Percentiles rank a stretch among this genome's conserved stretches.
phyloP scores from a whole-genome alignment of 2,797 vertebrate species.

The Prionace glauca region DNA sequence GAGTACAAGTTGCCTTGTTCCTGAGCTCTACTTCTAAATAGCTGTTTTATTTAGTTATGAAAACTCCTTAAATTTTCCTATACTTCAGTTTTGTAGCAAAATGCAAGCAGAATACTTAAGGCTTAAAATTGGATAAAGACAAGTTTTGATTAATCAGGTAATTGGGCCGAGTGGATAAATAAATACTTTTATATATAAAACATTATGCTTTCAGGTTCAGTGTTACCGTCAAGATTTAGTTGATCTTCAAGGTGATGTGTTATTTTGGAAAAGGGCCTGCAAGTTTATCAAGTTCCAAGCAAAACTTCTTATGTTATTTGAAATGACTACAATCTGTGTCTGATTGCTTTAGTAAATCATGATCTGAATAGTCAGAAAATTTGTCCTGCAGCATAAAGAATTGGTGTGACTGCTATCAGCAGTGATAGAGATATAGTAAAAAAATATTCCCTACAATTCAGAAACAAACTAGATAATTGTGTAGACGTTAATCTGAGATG shows the following conservation, averaged over 20 bases:
- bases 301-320: neutral
- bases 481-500: neutral
- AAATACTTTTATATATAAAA: neutral
- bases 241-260: neutral
- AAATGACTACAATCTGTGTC: neutral
- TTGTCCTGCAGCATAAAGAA: neutral
- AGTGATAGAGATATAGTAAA: neutral
- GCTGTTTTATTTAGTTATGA: too few species aligned
- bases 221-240: neutral
- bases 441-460: neutral
- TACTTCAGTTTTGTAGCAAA: neutral
- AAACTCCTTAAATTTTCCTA: neutral
- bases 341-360: neutral
- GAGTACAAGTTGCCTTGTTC: too few species aligned
- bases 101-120: neutral
- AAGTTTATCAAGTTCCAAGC: neutral
- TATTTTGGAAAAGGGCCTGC: neutral
- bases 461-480: neutral
- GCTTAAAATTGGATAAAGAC: neutral
- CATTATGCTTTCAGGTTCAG: neutral
- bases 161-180: neutral
- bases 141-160: neutral
- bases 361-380: neutral
- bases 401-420: neutral
- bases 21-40: too few species aligned